Evolutionary conservation across 2,888 invertebrate species (phyloP).

Genomic region (Drosophila vallismaia): DNA sequence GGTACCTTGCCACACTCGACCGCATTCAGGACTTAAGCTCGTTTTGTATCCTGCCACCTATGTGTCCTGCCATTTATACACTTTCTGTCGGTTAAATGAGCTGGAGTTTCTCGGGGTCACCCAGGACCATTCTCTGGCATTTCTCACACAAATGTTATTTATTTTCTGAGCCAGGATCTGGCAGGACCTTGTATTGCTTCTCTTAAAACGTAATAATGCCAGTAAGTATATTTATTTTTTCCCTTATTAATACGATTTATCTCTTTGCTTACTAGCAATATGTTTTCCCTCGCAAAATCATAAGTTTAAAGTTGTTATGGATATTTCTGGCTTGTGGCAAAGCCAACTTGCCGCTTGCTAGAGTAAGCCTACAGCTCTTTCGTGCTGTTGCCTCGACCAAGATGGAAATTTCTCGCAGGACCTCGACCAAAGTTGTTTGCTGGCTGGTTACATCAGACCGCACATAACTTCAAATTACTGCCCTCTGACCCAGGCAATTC

Average conservation of each 20-base stretch:
- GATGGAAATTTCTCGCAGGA: slow-evolving; percentile 39
- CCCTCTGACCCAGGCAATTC: slow-evolving; percentile 6
- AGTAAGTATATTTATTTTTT: slow-evolving; percentile 2
- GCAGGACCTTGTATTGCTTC: background rate
- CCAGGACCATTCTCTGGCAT: background rate
- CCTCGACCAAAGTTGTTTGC: slow-evolving; percentile 35
- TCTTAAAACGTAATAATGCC: slow-evolving; percentile 1
- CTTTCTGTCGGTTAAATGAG: slow-evolving; percentile 11
- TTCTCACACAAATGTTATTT: background rate
- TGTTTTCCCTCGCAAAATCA: background rate
- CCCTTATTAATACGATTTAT: background rate
- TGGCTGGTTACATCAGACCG: slow-evolving; percentile 63
- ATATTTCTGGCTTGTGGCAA: slow-evolving; percentile 6
- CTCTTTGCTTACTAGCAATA: background rate
- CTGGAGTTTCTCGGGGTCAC: slow-evolving; percentile 14
- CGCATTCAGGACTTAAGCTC: slow-evolving; percentile 52
- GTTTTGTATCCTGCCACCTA: slow-evolving; percentile 26
- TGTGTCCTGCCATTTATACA: slow-evolving; percentile 31
- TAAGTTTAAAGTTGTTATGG: background rate
- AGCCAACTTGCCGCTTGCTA: slow-evolving; percentile 6
- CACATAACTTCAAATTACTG: slow-evolving; percentile 73
- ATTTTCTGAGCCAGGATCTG: slow-evolving; percentile 1
- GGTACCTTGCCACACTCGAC: slow-evolving; percentile 38
- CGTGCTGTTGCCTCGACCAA: slow-evolving; percentile 4
- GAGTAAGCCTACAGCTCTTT: slow-evolving; percentile 14